Conservation (phyloP, 2,888 invertebrate species). For the Amphipyra tragopoginis region DNA sequence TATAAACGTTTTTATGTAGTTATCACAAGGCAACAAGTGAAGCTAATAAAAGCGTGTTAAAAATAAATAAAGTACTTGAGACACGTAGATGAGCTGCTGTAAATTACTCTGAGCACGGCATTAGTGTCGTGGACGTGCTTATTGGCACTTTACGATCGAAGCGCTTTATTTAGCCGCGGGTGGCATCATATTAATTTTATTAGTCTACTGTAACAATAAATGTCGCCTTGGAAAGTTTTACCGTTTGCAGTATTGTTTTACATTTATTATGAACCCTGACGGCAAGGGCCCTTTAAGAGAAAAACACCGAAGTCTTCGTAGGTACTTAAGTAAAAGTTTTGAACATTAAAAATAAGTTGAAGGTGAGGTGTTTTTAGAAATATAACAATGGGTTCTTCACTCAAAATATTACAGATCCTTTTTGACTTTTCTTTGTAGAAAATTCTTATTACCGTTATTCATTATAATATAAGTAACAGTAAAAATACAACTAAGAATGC, state of each 20-base stretch:
- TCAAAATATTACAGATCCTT: slow-evolving; percentile 3
- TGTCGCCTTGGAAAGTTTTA: slow-evolving; percentile 32
- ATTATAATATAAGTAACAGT: background rate
- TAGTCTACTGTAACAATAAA: slow-evolving; percentile 63
- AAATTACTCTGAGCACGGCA: slow-evolving; percentile 36
- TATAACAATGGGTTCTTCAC: slow-evolving; percentile 11
- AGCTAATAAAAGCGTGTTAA: slow-evolving; percentile 2
- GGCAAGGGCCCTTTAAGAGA: slow-evolving; percentile 2
- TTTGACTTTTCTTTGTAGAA: slow-evolving; percentile 8
- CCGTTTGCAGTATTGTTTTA: slow-evolving; percentile 21
- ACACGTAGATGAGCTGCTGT: slow-evolving; percentile 31
- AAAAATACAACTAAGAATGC: slow-evolving; percentile 14
- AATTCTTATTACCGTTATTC: slow-evolving; percentile 6
- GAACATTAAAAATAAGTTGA: slow-evolving; percentile 1
- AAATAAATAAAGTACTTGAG: slow-evolving; percentile 38
- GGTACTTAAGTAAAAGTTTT: slow-evolving; percentile 4
- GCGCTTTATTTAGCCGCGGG: slow-evolving; percentile 81
- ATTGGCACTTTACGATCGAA: slow-evolving; percentile 74
- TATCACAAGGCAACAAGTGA: too few species aligned
- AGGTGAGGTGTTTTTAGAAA: slow-evolving; percentile 11
- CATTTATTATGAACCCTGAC: slow-evolving; percentile 13
- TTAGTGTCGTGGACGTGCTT: slow-evolving; percentile 53
- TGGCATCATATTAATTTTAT: slow-evolving; percentile 78
- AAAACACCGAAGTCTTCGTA: slow-evolving; percentile 3
- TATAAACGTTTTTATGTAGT: too few species aligned